These are phyloP conservation scores for Ptilonorhynchus violaceus DNA, from an alignment of 2,113 vertebrate species.

Conservation along the genomic window DNA sequence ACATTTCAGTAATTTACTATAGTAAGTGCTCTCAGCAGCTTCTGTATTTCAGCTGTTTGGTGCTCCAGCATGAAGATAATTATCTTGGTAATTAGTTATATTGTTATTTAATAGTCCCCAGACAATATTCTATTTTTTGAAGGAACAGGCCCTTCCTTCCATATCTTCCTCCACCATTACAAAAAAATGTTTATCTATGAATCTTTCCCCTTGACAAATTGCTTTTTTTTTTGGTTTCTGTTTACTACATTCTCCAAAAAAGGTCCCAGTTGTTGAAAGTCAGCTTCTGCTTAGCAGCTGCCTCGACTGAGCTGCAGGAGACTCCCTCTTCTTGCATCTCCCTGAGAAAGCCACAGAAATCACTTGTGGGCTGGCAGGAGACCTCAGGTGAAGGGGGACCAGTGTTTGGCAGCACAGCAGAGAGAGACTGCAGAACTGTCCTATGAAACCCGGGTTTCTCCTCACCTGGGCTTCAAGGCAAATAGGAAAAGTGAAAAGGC, in stretches of 20 bases:
- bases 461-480: background rate
- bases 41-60: conserved; percentile 32
- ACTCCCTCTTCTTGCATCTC: background rate
- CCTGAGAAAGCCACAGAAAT: background rate
- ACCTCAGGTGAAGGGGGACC: background rate
- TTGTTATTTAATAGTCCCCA: conserved; percentile 46
- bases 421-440: background rate
- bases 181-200: background rate
- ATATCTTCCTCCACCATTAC: background rate
- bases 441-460: background rate
- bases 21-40: conserved; percentile 37
- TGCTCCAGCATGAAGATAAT: conserved; percentile 28
- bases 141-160: background rate
- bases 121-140: conserved; percentile 30
- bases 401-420: background rate
- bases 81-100: conserved; percentile 51
- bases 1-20: conserved; percentile 17
- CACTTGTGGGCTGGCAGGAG: background rate
- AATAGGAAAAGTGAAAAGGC: background rate
- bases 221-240: background rate
- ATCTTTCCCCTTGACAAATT: background rate
- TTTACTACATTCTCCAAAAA: background rate
- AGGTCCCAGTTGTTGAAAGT: background rate
- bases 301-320: background rate
- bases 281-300: background rate